Conservation (phyloP, 2,797 vertebrate species). For the Halcyon chelicuti region DNA sequence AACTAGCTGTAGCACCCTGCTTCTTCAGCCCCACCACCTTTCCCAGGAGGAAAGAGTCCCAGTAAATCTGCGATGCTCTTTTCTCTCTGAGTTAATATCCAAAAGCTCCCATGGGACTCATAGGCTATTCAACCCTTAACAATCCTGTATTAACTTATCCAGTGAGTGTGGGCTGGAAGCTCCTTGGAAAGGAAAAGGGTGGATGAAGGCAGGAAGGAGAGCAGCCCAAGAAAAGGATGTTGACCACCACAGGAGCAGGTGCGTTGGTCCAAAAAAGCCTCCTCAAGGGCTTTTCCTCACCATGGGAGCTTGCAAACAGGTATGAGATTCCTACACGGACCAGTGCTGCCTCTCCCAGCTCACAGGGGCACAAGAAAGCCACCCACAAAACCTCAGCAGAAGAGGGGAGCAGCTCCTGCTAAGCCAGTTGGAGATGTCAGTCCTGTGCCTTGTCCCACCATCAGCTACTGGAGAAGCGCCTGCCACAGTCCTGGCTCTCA, state of each 20-base stretch:
- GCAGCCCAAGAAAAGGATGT: not conserved
- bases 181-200: not conserved
- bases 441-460: not conserved
- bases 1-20: not conserved
- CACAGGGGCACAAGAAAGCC: rapidly evolving
- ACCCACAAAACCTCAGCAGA: not conserved
- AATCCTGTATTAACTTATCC: not conserved
- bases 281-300: not conserved
- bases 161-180: not conserved
- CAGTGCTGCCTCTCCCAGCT: not conserved
- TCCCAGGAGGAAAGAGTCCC: not conserved
- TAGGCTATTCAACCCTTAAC: not conserved
- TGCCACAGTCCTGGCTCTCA: not conserved
- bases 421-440: rapidly evolving
- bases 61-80: rapidly evolving
- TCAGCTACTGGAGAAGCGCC: not conserved
- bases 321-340: not conserved
- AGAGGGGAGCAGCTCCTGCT: not conserved
- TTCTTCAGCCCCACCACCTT: not conserved
- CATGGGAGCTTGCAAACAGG: not conserved
- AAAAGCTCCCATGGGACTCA: not conserved
- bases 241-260: rapidly evolving
- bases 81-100: not conserved
- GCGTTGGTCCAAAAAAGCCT: not conserved
- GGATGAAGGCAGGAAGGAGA: not conserved